Conservation (phyloP, 2,797 vertebrate genomes). For the Anomalospiza imberbis region DNA sequence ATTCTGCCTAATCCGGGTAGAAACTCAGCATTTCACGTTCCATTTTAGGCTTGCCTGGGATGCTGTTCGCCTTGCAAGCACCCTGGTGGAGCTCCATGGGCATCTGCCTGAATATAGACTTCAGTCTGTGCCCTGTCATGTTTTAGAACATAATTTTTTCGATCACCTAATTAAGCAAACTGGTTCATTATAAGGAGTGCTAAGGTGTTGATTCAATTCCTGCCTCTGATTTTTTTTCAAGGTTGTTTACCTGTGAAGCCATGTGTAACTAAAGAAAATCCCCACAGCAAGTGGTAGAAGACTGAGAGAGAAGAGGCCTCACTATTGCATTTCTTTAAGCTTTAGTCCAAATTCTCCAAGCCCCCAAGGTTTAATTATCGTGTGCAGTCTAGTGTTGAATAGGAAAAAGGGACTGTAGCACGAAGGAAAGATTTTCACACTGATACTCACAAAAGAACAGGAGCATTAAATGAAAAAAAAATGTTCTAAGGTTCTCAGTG, state of each 20-base stretch:
- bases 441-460: slow-evolving; percentile 64
- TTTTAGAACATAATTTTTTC: slow-evolving; percentile 55
- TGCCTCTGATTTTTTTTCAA: slow-evolving; percentile 74
- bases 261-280: slow-evolving; percentile 91
- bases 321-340: slow-evolving; percentile 80
- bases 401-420: slow-evolving; percentile 66
- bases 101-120: background rate
- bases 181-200: slow-evolving; percentile 65
- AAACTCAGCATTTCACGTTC: background rate
- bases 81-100: background rate
- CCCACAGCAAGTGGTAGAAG: slow-evolving; percentile 83
- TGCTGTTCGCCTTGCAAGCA: background rate
- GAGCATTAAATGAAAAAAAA: slow-evolving; percentile 6
- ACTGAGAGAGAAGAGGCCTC: slow-evolving; percentile 56
- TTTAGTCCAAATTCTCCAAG: slow-evolving; percentile 82
- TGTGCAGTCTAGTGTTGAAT: slow-evolving; percentile 86
- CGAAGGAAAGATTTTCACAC: slow-evolving; percentile 81
- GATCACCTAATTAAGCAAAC: slow-evolving; percentile 73
- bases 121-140: slow-evolving; percentile 7
- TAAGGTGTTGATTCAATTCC: slow-evolving; percentile 83
- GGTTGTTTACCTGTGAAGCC: slow-evolving; percentile 92
- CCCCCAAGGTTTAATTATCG: slow-evolving; percentile 88
- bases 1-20: no score
- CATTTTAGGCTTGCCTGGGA: background rate
- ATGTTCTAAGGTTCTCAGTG: background rate